Evolutionary conservation across 2,888 invertebrate species (phyloP).

Genomic region (Bursaphelenchus okinawaensis): DNA sequence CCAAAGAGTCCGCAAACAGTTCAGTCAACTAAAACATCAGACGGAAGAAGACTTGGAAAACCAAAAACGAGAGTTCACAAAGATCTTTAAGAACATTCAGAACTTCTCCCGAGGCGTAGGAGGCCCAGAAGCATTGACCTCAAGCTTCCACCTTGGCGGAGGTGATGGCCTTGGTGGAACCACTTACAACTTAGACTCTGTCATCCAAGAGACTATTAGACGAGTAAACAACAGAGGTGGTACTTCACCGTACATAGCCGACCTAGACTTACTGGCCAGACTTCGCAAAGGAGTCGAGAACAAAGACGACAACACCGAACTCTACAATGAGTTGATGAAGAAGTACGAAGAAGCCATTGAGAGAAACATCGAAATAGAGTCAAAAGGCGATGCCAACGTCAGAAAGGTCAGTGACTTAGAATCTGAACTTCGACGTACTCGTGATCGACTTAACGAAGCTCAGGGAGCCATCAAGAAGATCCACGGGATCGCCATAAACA

Average conservation of each 20-base stretch:
- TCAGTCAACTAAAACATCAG: slow-evolving; percentile 43
- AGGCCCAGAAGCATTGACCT: slow-evolving; percentile 11
- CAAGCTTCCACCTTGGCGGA: slow-evolving; percentile 13
- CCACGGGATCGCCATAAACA: slow-evolving; percentile 48
- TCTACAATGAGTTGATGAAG: slow-evolving; percentile 53
- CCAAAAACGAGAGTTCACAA: slow-evolving; percentile 44
- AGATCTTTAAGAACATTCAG: slow-evolving; percentile 39
- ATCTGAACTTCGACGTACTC: slow-evolving; percentile 45
- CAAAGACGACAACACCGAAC: slow-evolving; percentile 38
- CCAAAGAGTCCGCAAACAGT: slow-evolving; percentile 53
- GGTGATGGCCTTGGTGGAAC: slow-evolving; percentile 29
- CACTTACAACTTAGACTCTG: slow-evolving; percentile 41
- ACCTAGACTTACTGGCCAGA: slow-evolving; percentile 22
- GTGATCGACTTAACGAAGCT: slow-evolving; percentile 44
- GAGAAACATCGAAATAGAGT: slow-evolving; percentile 54
- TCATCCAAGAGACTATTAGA: slow-evolving; percentile 41
- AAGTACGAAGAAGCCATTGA: slow-evolving; percentile 54
- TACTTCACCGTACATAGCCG: slow-evolving; percentile 11
- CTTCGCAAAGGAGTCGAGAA: slow-evolving; percentile 17
- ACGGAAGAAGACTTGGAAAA: slow-evolving; percentile 45
- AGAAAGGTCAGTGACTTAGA: slow-evolving; percentile 52
- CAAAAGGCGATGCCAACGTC: slow-evolving; percentile 49
- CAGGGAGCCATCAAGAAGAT: slow-evolving; percentile 49
- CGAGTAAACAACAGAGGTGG: slow-evolving; percentile 25
- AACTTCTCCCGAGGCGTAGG: slow-evolving; percentile 28